Evolutionary conservation across 2,113 vertebrate genomes (phyloP).

Genomic region (Myanophis thanlyinensis): DNA sequence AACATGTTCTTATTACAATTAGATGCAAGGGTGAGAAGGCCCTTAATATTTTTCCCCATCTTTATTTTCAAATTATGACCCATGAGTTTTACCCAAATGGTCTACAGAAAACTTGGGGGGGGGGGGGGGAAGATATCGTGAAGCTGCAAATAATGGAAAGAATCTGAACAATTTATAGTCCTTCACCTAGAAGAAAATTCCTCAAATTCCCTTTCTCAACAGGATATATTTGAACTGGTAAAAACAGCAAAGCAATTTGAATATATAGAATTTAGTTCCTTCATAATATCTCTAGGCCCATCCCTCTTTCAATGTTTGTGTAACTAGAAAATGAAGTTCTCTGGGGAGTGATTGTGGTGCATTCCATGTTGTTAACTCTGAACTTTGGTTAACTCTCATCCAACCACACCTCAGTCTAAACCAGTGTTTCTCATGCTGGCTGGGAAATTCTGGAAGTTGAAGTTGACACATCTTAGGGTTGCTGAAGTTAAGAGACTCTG

Average conservation of each 20-base stretch:
- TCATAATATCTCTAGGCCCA: not conserved
- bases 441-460: not conserved
- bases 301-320: not conserved
- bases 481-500: not conserved
- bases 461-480: not conserved
- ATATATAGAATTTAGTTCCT: not conserved
- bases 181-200: not conserved
- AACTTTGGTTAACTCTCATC: not conserved
- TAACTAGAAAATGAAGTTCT: not conserved
- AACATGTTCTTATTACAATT: not conserved
- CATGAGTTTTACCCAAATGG: not conserved
- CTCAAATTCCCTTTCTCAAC: not conserved
- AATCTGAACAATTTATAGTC: not conserved
- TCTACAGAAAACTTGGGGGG: not conserved
- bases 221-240: not conserved
- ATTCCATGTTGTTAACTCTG: not conserved
- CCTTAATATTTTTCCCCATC: not conserved
- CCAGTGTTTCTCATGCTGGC: not conserved
- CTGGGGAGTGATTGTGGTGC: not conserved
- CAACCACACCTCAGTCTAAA: not conserved
- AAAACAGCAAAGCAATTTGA: not conserved
- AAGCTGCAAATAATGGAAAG: not conserved
- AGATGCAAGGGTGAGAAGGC: not conserved
- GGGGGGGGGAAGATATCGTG: rapidly evolving
- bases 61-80: not conserved